phyloP scores from a whole-genome alignment of 92 coral and sea anemone species.

The Palythoa heliodiscus region DNA sequence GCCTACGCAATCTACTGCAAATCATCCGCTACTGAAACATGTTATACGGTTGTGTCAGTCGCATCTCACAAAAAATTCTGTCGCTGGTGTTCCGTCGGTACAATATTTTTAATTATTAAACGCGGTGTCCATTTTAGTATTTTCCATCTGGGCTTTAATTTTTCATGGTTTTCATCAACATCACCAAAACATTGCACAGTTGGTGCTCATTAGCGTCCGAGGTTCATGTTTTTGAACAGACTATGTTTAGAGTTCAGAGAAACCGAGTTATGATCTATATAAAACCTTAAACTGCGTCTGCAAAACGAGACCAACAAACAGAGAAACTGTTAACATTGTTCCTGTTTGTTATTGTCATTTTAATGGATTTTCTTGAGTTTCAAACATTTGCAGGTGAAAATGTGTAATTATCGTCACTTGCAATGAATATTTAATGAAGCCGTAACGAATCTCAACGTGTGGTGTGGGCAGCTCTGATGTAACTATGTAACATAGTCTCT shows the following conservation, averaged over 20 bases:
- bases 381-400: conserved; percentile 23
- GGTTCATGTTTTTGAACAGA: not conserved
- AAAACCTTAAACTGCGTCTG: not conserved
- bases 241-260: not conserved
- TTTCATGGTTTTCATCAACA: conserved; percentile 11
- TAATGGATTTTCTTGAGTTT: conserved; percentile 3
- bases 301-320: not conserved
- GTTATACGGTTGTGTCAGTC: not conserved
- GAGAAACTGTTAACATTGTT: not conserved
- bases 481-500: conserved; percentile 15
- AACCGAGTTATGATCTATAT: not conserved
- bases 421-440: conserved; percentile 28
- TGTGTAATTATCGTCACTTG: conserved; percentile 1
- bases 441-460: not conserved
- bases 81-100: not conserved
- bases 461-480: not conserved
- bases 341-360: conserved; percentile 30
- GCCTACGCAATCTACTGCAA: no score
- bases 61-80: not conserved
- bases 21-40: no score
- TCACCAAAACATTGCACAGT: not conserved
- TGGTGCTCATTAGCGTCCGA: not conserved
- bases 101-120: conserved; percentile 41
- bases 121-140: conserved; percentile 7
- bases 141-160: conserved; percentile 13